Percentiles rank a stretch among this genome's conserved stretches.
Conservation (phyloP, 1,140 invertebrate species). For the Tetramorium parvispinum region DNA sequence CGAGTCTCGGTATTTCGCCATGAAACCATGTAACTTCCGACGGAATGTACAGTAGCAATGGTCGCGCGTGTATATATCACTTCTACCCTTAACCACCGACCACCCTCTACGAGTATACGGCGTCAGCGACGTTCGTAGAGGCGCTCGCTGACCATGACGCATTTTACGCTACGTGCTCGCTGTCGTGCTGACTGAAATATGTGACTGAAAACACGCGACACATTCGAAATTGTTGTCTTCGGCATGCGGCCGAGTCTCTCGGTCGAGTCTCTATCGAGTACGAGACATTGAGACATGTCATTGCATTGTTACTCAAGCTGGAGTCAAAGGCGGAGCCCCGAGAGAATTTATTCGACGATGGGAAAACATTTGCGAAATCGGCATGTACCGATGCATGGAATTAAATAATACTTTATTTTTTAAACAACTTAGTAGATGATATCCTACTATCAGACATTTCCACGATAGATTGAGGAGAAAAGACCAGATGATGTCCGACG, state of each 20-base stretch:
- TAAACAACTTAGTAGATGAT: neutral
- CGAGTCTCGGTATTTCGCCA: constrained; percentile 73
- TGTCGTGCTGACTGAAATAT: constrained; percentile 64
- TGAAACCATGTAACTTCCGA: constrained; percentile 65
- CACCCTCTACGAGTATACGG: constrained; percentile 50
- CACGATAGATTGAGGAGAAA: neutral
- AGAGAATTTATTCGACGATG: constrained; percentile 31
- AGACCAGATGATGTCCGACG: neutral
- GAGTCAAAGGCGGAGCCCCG: neutral
- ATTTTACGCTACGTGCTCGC: constrained; percentile 75
- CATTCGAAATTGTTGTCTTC: constrained; percentile 61
- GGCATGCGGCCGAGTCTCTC: constrained; percentile 36
- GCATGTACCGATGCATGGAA: neutral
- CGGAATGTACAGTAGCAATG: constrained; percentile 75
- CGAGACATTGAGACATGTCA: constrained; percentile 24
- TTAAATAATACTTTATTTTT: constrained; percentile 12
- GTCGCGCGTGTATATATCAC: constrained; percentile 76
- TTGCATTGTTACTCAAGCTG: constrained; percentile 24
- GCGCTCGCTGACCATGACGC: constrained; percentile 74
- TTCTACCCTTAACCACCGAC: constrained; percentile 68
- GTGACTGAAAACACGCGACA: constrained; percentile 58
- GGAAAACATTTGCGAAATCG: neutral
- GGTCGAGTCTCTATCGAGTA: constrained; percentile 33
- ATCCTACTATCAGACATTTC: neutral
- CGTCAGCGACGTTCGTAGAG: constrained; percentile 49